A percentile compares a stretch with the other conserved stretches of the same genome.
phyloP scores from a whole-genome alignment of 2,113 vertebrate genomes.

The Leptobrachium leishanense region DNA sequence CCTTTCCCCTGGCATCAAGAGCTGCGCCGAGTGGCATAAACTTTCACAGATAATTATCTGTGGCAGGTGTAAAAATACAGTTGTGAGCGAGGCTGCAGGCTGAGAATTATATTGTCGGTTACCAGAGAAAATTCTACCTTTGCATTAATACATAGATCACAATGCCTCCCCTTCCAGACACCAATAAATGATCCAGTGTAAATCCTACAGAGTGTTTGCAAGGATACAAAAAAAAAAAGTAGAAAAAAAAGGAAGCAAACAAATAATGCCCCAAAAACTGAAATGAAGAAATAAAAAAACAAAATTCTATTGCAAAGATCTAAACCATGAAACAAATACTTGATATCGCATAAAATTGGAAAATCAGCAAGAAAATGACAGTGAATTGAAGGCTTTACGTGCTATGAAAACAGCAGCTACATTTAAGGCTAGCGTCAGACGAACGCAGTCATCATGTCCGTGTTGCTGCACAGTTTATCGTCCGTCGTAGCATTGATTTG shows the following conservation, averaged over 20 bases:
- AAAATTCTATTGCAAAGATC: neutral
- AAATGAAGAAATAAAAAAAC: neutral
- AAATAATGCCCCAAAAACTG: no score
- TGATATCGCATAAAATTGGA: no score
- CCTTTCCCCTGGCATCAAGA: constrained; percentile 22
- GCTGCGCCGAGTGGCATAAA: constrained; percentile 32
- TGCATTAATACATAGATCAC: constrained; percentile 32
- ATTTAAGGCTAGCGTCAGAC: no score
- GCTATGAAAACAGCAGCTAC: neutral
- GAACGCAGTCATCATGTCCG: no score
- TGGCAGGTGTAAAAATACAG: constrained; percentile 22
- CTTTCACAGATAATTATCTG: constrained; percentile 35
- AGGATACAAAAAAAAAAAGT: constrained; percentile 19
- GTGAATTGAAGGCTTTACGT: neutral
- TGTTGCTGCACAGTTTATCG: no score
- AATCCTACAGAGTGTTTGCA: constrained; percentile 29
- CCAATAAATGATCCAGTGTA: constrained; percentile 34
- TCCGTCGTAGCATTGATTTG: no score
- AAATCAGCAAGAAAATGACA: no score
- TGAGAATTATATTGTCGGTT: constrained; percentile 29
- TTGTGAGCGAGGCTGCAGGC: constrained; percentile 23
- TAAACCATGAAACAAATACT: no score
- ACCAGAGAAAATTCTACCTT: constrained; percentile 21
- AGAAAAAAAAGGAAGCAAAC: no score
- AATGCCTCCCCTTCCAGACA: constrained; percentile 25